phyloP scores from a whole-genome alignment of 64 coral and sea anemone genomes.

The Astreopora myriophthalma region DNA sequence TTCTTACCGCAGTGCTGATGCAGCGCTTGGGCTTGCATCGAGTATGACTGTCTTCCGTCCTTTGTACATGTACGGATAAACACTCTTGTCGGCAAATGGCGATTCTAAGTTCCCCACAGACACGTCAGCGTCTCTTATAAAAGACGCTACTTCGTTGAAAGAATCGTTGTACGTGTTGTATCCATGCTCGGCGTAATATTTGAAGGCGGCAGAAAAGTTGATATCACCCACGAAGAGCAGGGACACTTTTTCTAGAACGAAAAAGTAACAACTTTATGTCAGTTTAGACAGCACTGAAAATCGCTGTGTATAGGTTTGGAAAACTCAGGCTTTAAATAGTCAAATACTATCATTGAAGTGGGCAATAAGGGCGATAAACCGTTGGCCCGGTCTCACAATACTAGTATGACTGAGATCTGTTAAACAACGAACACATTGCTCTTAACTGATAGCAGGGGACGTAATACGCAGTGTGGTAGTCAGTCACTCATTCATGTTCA shows the following conservation, averaged over 20 bases:
- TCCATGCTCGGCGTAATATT: conserved; percentile 61
- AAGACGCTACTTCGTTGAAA: conserved; percentile 47
- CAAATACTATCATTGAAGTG: no score
- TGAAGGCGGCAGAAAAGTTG: conserved; percentile 28
- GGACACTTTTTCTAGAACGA: not conserved
- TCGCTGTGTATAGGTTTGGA: no score
- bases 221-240: conserved; percentile 73
- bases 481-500: no score
- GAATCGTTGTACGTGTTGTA: conserved; percentile 62
- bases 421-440: no score
- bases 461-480: no score
- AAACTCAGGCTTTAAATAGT: no score
- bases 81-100: conserved; percentile 53
- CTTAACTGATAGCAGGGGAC: no score
- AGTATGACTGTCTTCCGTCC: not conserved
- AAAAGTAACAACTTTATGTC: not conserved
- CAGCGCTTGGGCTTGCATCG: not conserved
- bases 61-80: conserved; percentile 5
- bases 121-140: conserved; percentile 75
- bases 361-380: no score
- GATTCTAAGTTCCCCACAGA: conserved; percentile 79
- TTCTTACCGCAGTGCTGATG: not conserved
- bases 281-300: no score
- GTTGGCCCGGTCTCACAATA: no score
- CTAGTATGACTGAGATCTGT: no score